A percentile compares a stretch with the other conserved stretches of the same genome.
These are phyloP conservation scores for Mercenaria mercenaria DNA, from an alignment of 1,140 invertebrate species.

Conservation along the genomic window DNA sequence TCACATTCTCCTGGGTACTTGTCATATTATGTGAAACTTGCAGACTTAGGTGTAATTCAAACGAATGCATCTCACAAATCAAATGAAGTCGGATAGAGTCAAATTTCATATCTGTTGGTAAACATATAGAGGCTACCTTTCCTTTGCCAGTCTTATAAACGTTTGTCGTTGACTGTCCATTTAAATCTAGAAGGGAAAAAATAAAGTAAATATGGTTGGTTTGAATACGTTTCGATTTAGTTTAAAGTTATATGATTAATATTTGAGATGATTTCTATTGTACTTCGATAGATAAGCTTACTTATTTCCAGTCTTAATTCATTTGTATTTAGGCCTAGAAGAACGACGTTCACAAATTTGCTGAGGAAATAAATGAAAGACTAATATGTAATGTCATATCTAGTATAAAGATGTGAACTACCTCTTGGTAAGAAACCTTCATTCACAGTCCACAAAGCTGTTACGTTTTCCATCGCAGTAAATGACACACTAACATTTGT, in stretches of 20 bases:
- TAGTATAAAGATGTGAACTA: too few relatives aligned
- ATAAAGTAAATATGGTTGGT: background rate
- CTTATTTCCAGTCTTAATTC: too few relatives aligned
- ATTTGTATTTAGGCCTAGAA: too few relatives aligned
- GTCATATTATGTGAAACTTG: background rate
- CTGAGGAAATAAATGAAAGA: too few relatives aligned
- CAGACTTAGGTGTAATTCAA: slow-evolving; percentile 4
- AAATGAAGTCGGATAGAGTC: background rate
- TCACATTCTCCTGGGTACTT: background rate
- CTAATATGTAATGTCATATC: too few relatives aligned
- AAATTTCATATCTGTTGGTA: slow-evolving; percentile 2
- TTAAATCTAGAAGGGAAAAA: slow-evolving; percentile 38
- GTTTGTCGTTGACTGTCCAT: background rate
- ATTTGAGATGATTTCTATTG: too few relatives aligned
- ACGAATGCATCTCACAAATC: slow-evolving; percentile 28
- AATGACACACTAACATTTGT: background rate
- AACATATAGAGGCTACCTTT: background rate
- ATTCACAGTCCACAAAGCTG: slow-evolving; percentile 14
- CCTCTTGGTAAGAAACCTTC: slow-evolving; percentile 25
- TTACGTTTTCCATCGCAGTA: background rate
- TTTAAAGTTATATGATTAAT: background rate
- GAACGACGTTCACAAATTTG: too few relatives aligned
- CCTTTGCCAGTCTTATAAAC: background rate
- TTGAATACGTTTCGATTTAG: background rate
- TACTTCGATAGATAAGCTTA: too few relatives aligned